phyloP scores from a whole-genome alignment of 2,888 invertebrate genomes.

The Poecilobothrus nobilitatus region DNA sequence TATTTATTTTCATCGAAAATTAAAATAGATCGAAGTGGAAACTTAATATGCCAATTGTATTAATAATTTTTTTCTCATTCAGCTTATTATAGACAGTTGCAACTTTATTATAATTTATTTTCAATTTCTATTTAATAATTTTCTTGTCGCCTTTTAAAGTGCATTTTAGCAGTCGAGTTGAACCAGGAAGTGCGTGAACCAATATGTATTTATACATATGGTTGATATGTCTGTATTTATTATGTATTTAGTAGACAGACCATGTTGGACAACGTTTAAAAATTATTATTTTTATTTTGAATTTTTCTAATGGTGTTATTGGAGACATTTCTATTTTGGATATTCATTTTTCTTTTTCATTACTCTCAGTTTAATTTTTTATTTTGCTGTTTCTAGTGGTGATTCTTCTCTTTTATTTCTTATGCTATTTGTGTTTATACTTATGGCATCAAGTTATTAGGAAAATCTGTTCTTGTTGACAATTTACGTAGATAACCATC shows the following conservation, averaged over 20 bases:
- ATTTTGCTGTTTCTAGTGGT: no score
- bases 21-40: no score
- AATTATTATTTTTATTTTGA: neutral
- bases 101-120: no score
- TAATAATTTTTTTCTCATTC: no score
- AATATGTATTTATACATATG: neutral
- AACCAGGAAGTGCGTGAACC: neutral
- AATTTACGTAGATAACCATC: neutral
- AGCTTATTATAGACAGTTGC: no score
- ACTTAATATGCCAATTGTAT: no score
- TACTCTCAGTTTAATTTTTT: no score
- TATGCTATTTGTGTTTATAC: neutral
- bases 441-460: neutral
- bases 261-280: neutral
- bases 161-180: neutral
- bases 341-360: neutral
- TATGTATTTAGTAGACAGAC: neutral
- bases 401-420: neutral
- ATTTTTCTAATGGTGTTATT: neutral
- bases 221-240: neutral
- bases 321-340: neutral
- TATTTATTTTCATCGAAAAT: no score
- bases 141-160: constrained; percentile 3
- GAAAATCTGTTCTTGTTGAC: neutral
- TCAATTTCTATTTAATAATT: neutral